Percentiles rank a stretch among this genome's conserved stretches.
Evolutionary conservation across 2,113 vertebrate genomes (phyloP).

Genomic region (Chitala chitala): DNA sequence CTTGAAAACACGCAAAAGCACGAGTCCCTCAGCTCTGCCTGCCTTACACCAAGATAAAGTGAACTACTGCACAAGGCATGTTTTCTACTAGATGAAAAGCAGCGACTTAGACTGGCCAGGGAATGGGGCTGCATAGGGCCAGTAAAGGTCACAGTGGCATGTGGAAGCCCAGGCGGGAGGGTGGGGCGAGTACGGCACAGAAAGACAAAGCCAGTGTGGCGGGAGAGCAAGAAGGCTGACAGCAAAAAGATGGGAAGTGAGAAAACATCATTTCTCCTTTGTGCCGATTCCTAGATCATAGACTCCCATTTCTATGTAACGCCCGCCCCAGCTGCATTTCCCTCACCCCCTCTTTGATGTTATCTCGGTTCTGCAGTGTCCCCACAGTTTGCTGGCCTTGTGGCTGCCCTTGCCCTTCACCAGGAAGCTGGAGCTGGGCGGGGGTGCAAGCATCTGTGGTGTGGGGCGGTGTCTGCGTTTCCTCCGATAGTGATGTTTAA

Average conservation of each 20-base stretch:
- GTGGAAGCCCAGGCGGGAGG: not conserved
- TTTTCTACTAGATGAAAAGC: not conserved
- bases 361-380: not conserved
- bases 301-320: not conserved
- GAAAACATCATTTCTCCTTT: slow-evolving; percentile 6
- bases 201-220: not conserved
- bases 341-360: not conserved
- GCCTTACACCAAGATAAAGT: not conserved
- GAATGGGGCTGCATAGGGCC: not conserved
- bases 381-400: not conserved
- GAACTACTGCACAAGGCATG: not conserved
- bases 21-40: not conserved
- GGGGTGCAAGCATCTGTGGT: too few relatives aligned
- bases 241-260: not conserved
- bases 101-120: not conserved
- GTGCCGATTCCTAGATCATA: slow-evolving; percentile 12
- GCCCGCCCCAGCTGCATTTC: not conserved
- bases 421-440: not conserved
- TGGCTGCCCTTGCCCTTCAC: not conserved
- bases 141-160: slow-evolving; percentile 7
- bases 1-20: not conserved
- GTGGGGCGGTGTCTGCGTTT: not conserved
- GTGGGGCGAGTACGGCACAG: not conserved
- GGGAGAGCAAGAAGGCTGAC: not conserved
- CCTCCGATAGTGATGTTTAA: not conserved